Conservation (phyloP, 2,888 invertebrate genomes). For the Tolmerus cingulatus region DNA sequence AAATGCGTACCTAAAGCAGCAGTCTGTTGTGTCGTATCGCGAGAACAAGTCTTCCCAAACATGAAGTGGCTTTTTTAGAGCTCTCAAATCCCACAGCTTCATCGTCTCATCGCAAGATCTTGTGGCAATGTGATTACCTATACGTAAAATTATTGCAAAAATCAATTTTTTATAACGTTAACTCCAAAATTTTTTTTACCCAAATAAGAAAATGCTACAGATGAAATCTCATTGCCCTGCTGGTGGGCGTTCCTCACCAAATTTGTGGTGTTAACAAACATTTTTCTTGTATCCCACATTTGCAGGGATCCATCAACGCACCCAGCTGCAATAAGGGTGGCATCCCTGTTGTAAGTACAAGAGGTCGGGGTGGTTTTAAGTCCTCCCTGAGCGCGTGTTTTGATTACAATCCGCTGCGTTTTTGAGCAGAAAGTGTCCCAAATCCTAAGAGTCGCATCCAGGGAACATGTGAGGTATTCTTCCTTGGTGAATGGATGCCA, state of each 20-base stretch:
- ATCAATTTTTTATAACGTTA: not conserved
- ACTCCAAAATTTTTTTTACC: conserved; percentile 61
- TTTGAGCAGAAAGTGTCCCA: conserved; percentile 87
- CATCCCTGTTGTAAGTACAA: conserved; percentile 85
- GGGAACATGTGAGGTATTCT: conserved; percentile 93
- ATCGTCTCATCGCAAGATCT: conserved; percentile 91
- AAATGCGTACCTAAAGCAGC: conserved; percentile 60
- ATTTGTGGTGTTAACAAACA: conserved; percentile 86
- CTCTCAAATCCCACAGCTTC: conserved; percentile 92
- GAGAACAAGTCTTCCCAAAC: conserved; percentile 77
- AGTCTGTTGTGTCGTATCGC: conserved; percentile 83
- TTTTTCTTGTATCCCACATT: conserved; percentile 95
- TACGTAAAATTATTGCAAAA: not conserved
- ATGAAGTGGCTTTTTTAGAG: conserved; percentile 80
- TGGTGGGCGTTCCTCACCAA: conserved; percentile 82
- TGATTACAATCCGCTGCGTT: conserved; percentile 83
- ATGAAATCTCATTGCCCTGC: conserved; percentile 81
- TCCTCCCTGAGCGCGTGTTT: conserved; percentile 86
- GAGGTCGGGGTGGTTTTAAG: conserved; percentile 85
- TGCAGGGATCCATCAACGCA: conserved; percentile 96
- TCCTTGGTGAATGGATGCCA: conserved; percentile 93
- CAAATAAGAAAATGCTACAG: conserved; percentile 87
- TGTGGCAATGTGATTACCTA: conserved; percentile 69
- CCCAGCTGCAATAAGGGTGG: conserved; percentile 86
- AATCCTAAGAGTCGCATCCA: conserved; percentile 91